Conservation (phyloP, 2,797 vertebrate species). For the Diplodus sargus region DNA sequence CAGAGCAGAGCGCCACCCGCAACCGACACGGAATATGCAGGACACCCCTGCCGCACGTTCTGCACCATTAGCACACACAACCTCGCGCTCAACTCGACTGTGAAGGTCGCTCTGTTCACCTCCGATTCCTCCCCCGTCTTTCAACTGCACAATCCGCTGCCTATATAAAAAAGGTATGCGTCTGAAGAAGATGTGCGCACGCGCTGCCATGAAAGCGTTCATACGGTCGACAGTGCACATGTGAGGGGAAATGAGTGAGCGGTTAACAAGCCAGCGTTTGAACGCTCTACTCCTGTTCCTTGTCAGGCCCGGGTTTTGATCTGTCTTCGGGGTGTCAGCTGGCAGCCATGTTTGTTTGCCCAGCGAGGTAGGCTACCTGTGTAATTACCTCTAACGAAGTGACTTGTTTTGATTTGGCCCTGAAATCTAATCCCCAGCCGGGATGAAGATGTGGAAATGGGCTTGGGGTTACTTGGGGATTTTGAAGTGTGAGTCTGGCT, state of each 20-base stretch:
- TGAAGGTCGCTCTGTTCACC: slow-evolving; percentile 60
- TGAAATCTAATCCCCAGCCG: slow-evolving; percentile 79
- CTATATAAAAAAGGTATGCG: slow-evolving; percentile 1
- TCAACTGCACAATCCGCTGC: slow-evolving; percentile 52
- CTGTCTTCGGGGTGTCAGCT: slow-evolving; percentile 81
- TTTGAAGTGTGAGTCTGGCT: slow-evolving; percentile 54
- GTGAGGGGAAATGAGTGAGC: slow-evolving; percentile 24
- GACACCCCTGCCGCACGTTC: slow-evolving; percentile 53
- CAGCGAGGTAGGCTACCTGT: slow-evolving; percentile 80
- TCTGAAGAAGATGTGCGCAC: slow-evolving; percentile 10
- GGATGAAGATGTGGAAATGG: slow-evolving; percentile 71
- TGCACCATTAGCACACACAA: slow-evolving; percentile 70
- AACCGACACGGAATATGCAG: background rate
- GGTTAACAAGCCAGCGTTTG: slow-evolving; percentile 52
- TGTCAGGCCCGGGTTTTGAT: slow-evolving; percentile 79
- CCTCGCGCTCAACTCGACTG: slow-evolving; percentile 65
- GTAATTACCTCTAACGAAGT: slow-evolving; percentile 86
- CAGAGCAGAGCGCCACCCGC: slow-evolving; percentile 41
- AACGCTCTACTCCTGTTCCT: slow-evolving; percentile 51
- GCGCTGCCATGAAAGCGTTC: background rate
- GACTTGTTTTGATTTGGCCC: slow-evolving; percentile 85
- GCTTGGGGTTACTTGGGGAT: slow-evolving; percentile 55
- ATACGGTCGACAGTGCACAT: background rate
- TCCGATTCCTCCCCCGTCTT: slow-evolving; percentile 51
- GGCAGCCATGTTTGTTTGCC: slow-evolving; percentile 84